Base-by-base conservation (phyloP, 2,888 invertebrate species). In the Argyresthia albistria region DNA sequence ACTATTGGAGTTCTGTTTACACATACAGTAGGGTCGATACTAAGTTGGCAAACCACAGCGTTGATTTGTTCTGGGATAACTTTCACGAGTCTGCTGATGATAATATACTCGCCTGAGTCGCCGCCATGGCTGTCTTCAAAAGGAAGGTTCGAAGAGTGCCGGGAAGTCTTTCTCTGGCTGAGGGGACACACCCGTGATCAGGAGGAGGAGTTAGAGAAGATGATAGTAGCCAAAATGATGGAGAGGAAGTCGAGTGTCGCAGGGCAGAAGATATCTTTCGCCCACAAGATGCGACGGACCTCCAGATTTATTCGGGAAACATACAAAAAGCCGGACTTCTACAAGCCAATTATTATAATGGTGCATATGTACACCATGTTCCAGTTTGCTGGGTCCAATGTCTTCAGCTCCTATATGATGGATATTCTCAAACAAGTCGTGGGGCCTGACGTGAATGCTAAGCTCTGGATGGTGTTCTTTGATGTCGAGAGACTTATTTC, bases 341-440 rank as follows among this genome's bases (percentile, higher is more conserved):
- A 88, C 54, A 90, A 89, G 61, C 91, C 92, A 0, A 80, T 92
- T 6, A 66, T 78, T 0, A 89, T 92, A 47, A 88, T 93, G 74
- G 83, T 90, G 53, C 78, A 89, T 1, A 77, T 93, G 52, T 93
- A 93, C 59, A 86, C 89, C 0, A 89, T 90, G 64, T 91, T 91
- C 60, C 93, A 93, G 65, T 90, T 93, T 55, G 90, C 91, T 25
- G 93, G 93, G 0, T 90, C 92, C 8, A 93, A 92, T 60, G 91
- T 92, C 0, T 88, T 93, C 15, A 90, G 90, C 49, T 93, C 92
- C 0, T 93, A 93, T 59, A 90, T 92, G 0, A 91, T 91, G 35
- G 89, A 90, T 59, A 91, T 93, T 48, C 89, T 93, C 53, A 72
- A 70, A 8, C 80, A 90, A 55, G 86, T 90, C 0, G 87, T 93